Evolutionary conservation across 2,797 vertebrate species (phyloP).

Genomic region (Silurus lanzhouensis): DNA sequence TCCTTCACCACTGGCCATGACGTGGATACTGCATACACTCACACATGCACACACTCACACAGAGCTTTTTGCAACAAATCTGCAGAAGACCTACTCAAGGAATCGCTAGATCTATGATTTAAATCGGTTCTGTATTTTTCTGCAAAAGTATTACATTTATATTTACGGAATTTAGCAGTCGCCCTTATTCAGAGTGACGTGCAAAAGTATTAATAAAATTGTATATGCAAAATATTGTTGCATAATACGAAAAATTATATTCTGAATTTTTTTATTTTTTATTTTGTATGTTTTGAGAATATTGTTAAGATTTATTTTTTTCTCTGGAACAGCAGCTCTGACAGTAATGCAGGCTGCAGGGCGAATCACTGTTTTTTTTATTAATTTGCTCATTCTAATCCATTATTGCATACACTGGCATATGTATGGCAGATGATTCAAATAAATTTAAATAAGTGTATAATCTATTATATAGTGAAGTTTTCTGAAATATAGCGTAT

Average conservation of each 20-base stretch:
- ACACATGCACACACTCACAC: constrained; percentile 22
- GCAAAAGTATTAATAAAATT: too few species aligned
- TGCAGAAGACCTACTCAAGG: background rate
- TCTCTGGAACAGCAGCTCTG: background rate
- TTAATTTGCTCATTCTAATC: background rate
- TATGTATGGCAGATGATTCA: background rate
- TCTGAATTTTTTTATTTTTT: background rate
- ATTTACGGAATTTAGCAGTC: too few species aligned
- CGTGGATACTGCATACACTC: constrained; percentile 8
- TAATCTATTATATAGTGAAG: background rate
- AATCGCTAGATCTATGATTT: background rate
- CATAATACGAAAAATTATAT: background rate
- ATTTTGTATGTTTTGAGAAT: too few species aligned
- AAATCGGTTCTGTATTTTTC: constrained; percentile 7
- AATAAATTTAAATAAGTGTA: background rate
- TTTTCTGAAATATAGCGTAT: background rate
- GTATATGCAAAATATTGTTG: background rate
- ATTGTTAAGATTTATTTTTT: background rate
- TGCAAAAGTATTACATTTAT: background rate
- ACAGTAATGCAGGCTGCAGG: background rate
- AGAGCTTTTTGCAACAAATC: constrained; percentile 22
- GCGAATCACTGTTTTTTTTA: background rate
- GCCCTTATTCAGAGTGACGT: too few species aligned
- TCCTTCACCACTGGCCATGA: constrained; percentile 47
- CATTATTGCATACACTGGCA: background rate